These are phyloP conservation scores for Sepiola atlantica DNA, from an alignment of 2,888 invertebrate species.

Conservation along the genomic window DNA sequence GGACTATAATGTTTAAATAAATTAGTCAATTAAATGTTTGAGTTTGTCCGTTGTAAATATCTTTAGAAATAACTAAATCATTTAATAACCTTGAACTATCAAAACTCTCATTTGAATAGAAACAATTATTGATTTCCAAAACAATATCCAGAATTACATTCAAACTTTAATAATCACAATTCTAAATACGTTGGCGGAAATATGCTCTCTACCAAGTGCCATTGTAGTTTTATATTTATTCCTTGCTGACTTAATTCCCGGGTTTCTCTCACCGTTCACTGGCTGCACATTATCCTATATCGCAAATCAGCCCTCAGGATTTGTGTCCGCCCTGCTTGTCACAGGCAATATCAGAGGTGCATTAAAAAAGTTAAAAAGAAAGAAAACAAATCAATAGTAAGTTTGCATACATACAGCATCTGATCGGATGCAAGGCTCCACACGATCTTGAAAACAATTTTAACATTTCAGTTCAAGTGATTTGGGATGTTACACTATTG, in stretches of 20 bases:
- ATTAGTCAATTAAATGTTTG: too few species aligned
- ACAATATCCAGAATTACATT: too few species aligned
- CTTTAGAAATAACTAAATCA: too few species aligned
- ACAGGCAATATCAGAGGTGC: neutral
- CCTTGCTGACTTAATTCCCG: neutral
- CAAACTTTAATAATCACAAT: too few species aligned
- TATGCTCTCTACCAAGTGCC: too few species aligned
- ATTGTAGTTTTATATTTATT: neutral
- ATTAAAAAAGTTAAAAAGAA: neutral
- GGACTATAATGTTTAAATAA: too few species aligned
- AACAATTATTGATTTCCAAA: too few species aligned
- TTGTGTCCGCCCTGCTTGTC: neutral
- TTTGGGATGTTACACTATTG: neutral
- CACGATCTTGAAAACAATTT: neutral
- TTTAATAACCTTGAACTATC: too few species aligned
- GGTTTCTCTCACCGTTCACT: neutral
- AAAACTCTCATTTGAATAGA: too few species aligned
- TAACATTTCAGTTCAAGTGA: neutral
- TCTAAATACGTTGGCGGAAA: too few species aligned
- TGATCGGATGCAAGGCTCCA: neutral
- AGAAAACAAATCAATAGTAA: neutral
- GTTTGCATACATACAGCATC: neutral
- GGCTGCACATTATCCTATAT: neutral
- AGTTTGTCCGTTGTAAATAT: too few species aligned
- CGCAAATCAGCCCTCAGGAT: neutral